Evolutionary conservation across 1,140 invertebrate genomes (phyloP).

Genomic region (Drosophila lacertosa): DNA sequence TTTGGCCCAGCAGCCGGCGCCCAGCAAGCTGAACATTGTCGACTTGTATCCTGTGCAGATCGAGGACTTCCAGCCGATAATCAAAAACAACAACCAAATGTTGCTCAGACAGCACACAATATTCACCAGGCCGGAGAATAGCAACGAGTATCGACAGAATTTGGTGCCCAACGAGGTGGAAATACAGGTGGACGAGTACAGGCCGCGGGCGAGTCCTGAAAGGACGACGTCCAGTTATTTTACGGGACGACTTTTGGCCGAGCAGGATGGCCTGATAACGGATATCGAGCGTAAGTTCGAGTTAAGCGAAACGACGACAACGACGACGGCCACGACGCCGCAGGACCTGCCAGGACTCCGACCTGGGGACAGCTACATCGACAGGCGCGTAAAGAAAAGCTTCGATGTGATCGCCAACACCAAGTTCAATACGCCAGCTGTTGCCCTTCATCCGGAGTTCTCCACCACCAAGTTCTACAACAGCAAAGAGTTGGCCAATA

Average conservation of each 20-base stretch:
- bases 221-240: conserved; percentile 59
- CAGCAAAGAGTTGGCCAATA: conserved; percentile 79
- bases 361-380: conserved; percentile 64
- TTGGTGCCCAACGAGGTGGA: conserved; percentile 80
- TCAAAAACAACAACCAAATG: conserved; percentile 61
- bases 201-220: neutral
- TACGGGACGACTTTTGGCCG: conserved; percentile 72
- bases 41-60: conserved; percentile 77
- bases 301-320: conserved; percentile 65
- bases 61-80: conserved; percentile 76
- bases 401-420: conserved; percentile 78
- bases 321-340: neutral
- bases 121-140: conserved; percentile 61
- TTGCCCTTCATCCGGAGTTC: conserved; percentile 74
- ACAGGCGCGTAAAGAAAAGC: conserved; percentile 81
- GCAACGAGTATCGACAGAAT: conserved; percentile 69
- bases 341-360: conserved; percentile 20
- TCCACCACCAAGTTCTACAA: conserved; percentile 84
- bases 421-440: conserved; percentile 68
- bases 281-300: conserved; percentile 82
- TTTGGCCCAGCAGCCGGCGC: conserved; percentile 60
- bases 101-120: conserved; percentile 54
- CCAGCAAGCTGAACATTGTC: conserved; percentile 75
- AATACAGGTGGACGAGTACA: conserved; percentile 12
- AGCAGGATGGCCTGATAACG: conserved; percentile 79